A percentile compares a stretch with the other conserved stretches of the same genome.
phyloP scores from a whole-genome alignment of 2,113 vertebrate species.

The human region GRCh38 chr13:102605001-102605500 shows the following conservation, averaged over 20 bases:
- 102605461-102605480: not conserved
- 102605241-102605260: not conserved
- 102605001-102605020: not conserved
- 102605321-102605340: not conserved
- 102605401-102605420: not conserved
- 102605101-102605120: not conserved
- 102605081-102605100: not conserved
- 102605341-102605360: not conserved
- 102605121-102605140: not conserved
- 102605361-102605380: not conserved
- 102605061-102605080: not conserved
- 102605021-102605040: not conserved
- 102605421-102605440: not conserved
- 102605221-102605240: not conserved
- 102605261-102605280: not conserved
- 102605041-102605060: not conserved
- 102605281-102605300: not conserved
- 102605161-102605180: not conserved
- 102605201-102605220: not conserved
- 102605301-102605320: not conserved
- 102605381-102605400: not conserved
- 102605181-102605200: not conserved
- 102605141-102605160: not conserved
- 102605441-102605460: not conserved
- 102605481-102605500: not conserved